Evolutionary conservation across 2,797 vertebrate species (phyloP).

Genomic region (Myotis findleyi): DNA sequence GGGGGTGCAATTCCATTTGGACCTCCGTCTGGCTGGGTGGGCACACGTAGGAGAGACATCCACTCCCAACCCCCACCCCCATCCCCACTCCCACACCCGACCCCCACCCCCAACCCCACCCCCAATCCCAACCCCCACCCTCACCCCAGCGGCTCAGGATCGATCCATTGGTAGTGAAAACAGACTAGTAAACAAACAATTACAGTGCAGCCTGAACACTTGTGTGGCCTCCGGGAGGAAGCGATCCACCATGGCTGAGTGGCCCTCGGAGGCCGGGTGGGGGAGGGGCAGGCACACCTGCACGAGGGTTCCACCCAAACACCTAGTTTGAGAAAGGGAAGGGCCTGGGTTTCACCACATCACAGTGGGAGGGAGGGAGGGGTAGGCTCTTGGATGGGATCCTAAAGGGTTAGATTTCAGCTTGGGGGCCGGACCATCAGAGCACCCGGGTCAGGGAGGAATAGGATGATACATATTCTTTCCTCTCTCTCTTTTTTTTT

Average conservation of each 20-base stretch:
- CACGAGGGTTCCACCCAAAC: neutral
- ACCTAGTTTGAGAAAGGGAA: neutral
- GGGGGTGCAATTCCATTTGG: neutral
- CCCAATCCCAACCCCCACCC: fast-evolving
- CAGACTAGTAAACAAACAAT: neutral
- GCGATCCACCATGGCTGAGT: slow-evolving; percentile 17
- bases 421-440: no score
- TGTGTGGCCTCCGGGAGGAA: slow-evolving; percentile 53
- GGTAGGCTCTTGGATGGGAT: no score
- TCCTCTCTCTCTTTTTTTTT: fast-evolving
- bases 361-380: fast-evolving
- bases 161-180: neutral
- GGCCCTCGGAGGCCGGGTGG: neutral
- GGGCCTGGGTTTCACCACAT: neutral
- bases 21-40: neutral
- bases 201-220: neutral
- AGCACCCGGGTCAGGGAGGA: no score
- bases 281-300: fast-evolving
- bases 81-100: no score
- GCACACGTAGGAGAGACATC: neutral
- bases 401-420: neutral
- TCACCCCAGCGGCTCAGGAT: neutral
- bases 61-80: no score
- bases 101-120: no score
- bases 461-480: no score